A percentile compares a stretch with the other conserved stretches of the same genome.
Evolutionary conservation across 2,113 vertebrate species (phyloP).

Genomic region (Syngnathus typhle): DNA sequence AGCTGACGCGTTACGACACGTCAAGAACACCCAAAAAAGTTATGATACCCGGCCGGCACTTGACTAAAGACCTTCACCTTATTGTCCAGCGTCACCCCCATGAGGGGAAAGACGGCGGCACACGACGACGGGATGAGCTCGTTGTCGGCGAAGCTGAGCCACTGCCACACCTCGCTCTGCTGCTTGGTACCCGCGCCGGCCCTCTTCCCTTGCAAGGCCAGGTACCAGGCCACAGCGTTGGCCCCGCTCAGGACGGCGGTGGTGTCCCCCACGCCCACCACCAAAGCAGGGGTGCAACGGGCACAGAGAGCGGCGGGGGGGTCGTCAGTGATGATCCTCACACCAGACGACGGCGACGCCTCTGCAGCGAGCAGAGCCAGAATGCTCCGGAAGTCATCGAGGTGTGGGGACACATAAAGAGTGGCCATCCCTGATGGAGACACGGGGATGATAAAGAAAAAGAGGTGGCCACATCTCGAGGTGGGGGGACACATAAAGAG

Average conservation of each 20-base stretch:
- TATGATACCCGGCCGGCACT: too few species aligned
- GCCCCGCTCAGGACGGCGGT: slow-evolving; percentile 70
- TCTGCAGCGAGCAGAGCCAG: slow-evolving; percentile 75
- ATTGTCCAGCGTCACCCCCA: slow-evolving; percentile 70
- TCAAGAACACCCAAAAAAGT: not conserved
- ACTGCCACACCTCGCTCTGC: slow-evolving; percentile 79
- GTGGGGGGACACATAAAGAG: too few species aligned
- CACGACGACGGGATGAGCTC: slow-evolving; percentile 78
- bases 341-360: slow-evolving; percentile 55
- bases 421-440: slow-evolving; percentile 70
- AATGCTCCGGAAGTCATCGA: slow-evolving; percentile 80
- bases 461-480: too few species aligned
- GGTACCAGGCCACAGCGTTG: slow-evolving; percentile 76
- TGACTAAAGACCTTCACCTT: slow-evolving; percentile 55
- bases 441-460: not conserved
- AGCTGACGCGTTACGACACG: slow-evolving; percentile 53
- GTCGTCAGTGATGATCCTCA: slow-evolving; percentile 42
- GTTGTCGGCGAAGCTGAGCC: slow-evolving; percentile 81
- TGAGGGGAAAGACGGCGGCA: slow-evolving; percentile 73
- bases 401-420: slow-evolving; percentile 78
- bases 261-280: slow-evolving; percentile 49
- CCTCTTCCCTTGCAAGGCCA: slow-evolving; percentile 69
- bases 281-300: slow-evolving; percentile 68
- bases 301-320: slow-evolving; percentile 56
- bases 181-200: slow-evolving; percentile 62